A percentile compares a stretch with the other conserved stretches of the same genome.
These are phyloP conservation scores for Troides helena DNA, from an alignment of 2,888 invertebrate species.

Conservation along the genomic window DNA sequence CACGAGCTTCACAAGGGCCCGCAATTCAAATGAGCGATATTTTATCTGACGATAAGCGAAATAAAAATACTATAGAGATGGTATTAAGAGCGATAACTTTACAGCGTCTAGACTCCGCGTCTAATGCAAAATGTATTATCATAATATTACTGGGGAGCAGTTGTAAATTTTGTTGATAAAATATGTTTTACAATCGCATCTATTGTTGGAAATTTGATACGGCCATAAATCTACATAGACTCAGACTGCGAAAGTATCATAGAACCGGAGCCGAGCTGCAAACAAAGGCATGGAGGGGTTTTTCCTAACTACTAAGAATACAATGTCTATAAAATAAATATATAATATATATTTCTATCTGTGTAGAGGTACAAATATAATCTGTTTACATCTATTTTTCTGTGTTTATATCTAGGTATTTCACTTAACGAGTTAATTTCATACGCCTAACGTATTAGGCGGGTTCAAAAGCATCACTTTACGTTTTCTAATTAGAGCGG, in stretches of 20 bases:
- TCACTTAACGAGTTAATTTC: conserved; percentile 20
- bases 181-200: background rate
- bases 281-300: too few species aligned
- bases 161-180: conserved; percentile 1
- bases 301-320: too few species aligned
- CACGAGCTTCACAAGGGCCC: too few species aligned
- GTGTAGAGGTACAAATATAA: too few species aligned
- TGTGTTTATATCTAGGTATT: background rate
- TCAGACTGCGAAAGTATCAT: too few species aligned
- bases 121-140: background rate
- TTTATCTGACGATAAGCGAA: background rate
- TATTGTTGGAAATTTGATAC: too few species aligned
- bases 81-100: background rate
- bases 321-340: too few species aligned
- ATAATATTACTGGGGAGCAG: background rate
- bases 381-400: too few species aligned
- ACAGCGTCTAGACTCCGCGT: background rate
- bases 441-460: conserved; percentile 11
- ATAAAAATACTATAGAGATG: background rate
- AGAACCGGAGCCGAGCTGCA: too few species aligned
- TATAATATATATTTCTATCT: too few species aligned
- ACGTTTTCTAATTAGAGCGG: conserved; percentile 17
- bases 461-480: conserved; percentile 17
- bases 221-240: too few species aligned
- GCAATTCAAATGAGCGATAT: too few species aligned